phyloP scores from a whole-genome alignment of 2,888 invertebrate species.

The Notocelia uddmanniana region DNA sequence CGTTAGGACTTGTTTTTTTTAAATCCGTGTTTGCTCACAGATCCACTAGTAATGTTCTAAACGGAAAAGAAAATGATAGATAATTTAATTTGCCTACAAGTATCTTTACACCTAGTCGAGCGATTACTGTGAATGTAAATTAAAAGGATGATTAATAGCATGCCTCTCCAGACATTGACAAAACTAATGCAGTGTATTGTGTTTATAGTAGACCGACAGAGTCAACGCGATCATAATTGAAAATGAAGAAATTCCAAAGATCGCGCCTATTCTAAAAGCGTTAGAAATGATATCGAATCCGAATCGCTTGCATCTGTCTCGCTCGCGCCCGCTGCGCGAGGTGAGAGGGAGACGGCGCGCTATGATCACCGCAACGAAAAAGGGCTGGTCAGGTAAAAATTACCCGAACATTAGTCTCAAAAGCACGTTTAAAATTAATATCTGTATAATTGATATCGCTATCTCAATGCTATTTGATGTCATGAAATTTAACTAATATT shows the following conservation, averaged over 20 bases:
- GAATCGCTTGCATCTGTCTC: slow-evolving; percentile 54
- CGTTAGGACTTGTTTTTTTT: too few relatives aligned
- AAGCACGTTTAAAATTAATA: slow-evolving; percentile 22
- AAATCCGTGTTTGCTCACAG: too few relatives aligned
- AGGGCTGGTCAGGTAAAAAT: slow-evolving; percentile 64
- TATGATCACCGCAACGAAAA: slow-evolving; percentile 51
- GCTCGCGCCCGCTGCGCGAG: slow-evolving; percentile 47
- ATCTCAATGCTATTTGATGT: background rate
- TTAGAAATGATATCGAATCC: slow-evolving; percentile 50
- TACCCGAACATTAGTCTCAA: slow-evolving; percentile 55
- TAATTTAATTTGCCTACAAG: too few relatives aligned
- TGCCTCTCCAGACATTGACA: slow-evolving; percentile 9
- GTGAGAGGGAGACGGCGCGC: slow-evolving; percentile 52
- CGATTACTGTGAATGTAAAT: too few relatives aligned
- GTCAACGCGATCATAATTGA: slow-evolving; percentile 45
- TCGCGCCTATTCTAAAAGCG: slow-evolving; percentile 44
- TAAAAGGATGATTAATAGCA: slow-evolving; percentile 8
- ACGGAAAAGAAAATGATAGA: too few relatives aligned
- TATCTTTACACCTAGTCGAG: background rate
- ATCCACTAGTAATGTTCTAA: background rate
- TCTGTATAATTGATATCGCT: background rate
- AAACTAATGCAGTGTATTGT: slow-evolving; percentile 18
- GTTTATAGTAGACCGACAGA: background rate
- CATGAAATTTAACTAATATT: background rate
- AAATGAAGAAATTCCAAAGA: slow-evolving; percentile 46